Evolutionary conservation across 2,797 vertebrate genomes (phyloP), one percentile per base, ranked within the genome.

Genomic region (Sebastes variabilis): DNA sequence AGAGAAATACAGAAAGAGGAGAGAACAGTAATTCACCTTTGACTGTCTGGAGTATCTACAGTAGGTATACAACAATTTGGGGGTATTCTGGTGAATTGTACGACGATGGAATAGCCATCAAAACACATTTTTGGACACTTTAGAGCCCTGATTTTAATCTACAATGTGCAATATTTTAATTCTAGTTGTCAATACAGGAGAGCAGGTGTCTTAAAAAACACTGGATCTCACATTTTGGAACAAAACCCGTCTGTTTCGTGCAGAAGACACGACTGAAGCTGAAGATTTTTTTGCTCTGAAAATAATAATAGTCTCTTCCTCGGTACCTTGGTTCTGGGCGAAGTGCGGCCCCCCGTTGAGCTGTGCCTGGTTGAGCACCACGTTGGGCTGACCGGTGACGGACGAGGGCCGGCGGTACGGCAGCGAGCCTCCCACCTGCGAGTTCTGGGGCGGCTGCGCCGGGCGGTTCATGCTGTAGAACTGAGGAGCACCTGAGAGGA

Each of bases 381-480:
- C 87, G 95, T 94, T 97, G 14, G 96, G 96, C 89, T 99, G 98
- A 20, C 97, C 97, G 0, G 97, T 96, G 92, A 98, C 97, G 0
- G 98, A 99, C 8, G 98, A 97, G 85, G 98, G 98, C 3, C 98
- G 95, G 87, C 98, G 96, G 74, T 97, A 99, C 1, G 98, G 98
- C 94, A 99, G 93, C 1, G 98, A 99, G 10, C 98, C 98, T 27
- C 98, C 98, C 73, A 97, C 97, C 78, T 96, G 96, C 3, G 97
- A 95, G 61, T 96, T 96, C 22, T 89, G 93, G 0, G 95, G 96
- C 67, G 95, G 96, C 88, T 97, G 90, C 20, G 77, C 96, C 7
- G 97, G 97, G 80, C 98, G 96, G 88, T 99, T 99, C 98, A 99
- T 99, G 95, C 98, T 99, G 96, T 97, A 99, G 95, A 99, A 99